Conservation (phyloP, 64 coral and sea anemone species). For the Montipora foliosa region DNA sequence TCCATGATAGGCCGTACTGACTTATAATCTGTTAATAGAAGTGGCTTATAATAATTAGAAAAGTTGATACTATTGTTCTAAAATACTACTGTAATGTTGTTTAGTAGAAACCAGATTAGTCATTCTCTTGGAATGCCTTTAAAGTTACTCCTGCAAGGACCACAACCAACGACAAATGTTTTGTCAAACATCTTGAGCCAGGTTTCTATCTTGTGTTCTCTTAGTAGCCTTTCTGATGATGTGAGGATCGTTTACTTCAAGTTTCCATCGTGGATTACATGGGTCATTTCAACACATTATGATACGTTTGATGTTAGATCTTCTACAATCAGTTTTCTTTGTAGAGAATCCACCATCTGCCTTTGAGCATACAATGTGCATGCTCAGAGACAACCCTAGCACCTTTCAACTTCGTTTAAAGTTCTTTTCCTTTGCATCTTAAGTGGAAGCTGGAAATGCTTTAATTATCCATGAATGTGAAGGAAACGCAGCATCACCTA, state of each 20-base stretch:
- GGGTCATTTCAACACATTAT: background rate
- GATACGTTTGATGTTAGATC: background rate
- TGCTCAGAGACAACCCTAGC: background rate
- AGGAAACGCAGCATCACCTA: too few relatives aligned
- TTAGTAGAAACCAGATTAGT: too few relatives aligned
- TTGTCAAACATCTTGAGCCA: too few relatives aligned
- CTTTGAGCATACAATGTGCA: background rate
- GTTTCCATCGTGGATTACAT: background rate
- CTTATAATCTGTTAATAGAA: too few relatives aligned
- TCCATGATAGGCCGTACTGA: too few relatives aligned
- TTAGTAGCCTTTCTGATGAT: background rate
- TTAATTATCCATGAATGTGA: background rate
- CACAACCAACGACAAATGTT: too few relatives aligned
- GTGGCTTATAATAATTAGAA: too few relatives aligned
- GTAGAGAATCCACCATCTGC: background rate
- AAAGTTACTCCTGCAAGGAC: too few relatives aligned
- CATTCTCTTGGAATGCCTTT: too few relatives aligned
- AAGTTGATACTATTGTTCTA: too few relatives aligned
- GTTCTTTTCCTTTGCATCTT: background rate
- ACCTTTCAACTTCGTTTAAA: background rate
- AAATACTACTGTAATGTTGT: too few relatives aligned
- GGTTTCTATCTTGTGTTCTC: too few relatives aligned
- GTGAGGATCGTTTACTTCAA: conserved; percentile 17
- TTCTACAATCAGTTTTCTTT: background rate
- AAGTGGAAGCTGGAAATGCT: background rate